Base-by-base conservation (phyloP, 2,113 vertebrate genomes). In the Myxocyprinus asiaticus region DNA sequence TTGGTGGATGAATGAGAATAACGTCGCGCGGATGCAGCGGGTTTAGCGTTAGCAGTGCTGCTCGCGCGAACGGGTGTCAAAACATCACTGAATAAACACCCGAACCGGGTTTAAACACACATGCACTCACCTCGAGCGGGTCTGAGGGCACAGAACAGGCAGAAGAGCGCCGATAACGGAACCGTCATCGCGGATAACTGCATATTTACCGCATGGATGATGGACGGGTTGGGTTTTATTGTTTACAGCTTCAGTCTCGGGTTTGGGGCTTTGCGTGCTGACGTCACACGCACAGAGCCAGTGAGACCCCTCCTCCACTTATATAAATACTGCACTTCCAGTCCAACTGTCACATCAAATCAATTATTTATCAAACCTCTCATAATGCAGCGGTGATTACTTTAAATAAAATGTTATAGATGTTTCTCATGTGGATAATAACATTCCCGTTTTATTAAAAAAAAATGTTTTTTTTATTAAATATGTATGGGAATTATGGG, bases 201-300 rank as follows among this genome's bases (percentile, higher is more conserved):
- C 91, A 93, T 93, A 82, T 88, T 89, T 91, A 90, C 82, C 87
- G 85, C 90, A 92, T 92, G 89, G 91, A 90, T 83, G 17, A 85
- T 88, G 87, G 83, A 89, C 86, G 79, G 87, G 91, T 88, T 86
- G 77, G 87, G 91, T 90, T 91, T 91, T 91, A 91, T 93, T 93
- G 91, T 93, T 92, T 93, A 90, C 92, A 90, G 91, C 92, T 90
- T 87, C 87, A 87, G 91, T 86, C 88, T 88, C 86, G 51, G 55
- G 15, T 50, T 74, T 82, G 51, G 33, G 43, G 7, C 72, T 53
- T 56, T 44, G 75, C 92, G 91, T 71, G 83, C n/a, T 91, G 91
- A 92, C 91, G 91, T 91, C 90, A 92, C 68, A 88, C 88, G 91
- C 84, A 88, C 12, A 10, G 4, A 5, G 45, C 51, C 22, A 33